Evolutionary conservation across 2,797 vertebrate genomes (phyloP), one percentile per base, ranked within the genome.

Genomic region (Epinephelus coioides): DNA sequence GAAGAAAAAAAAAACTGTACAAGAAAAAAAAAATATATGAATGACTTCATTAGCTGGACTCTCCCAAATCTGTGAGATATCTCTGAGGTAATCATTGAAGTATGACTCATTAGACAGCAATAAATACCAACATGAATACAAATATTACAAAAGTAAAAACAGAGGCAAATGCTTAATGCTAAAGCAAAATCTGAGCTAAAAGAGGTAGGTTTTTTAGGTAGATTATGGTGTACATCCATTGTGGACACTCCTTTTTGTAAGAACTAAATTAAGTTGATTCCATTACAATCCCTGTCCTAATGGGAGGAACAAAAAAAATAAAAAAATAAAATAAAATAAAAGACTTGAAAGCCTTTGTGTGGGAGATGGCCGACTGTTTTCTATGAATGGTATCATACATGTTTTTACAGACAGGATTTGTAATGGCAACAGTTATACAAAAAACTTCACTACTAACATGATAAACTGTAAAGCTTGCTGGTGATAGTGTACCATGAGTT

Each of bases 51-150:
- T 95, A 94, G 90, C 93, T 95, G 92, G 92, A 95, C 91, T 92
- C 94, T 94, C 92, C 93, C 93, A 94, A 91, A 92, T 93, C 83
- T 94, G 91, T 91, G 93, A 94, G 93, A 94, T 91, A 94, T 95
- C 93, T 93, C 89, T 94, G 94, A 95, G 94, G 94, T 95, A 94
- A 94, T 94, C 91, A 94, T 92, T 93, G 89, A 94, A 93, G 88
- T 95, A 93, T 95, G 94, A 95, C 92, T 94, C 92, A 95, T 95
- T 95, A 95, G 92, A 94, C 93, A 93, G 92, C 93, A 96, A 96
- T 96, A 96, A 96, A 96, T 96, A 96, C 91, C 94, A 94, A 95
- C 93, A 95, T 91, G 94, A 94, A 95, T 95, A 95, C 94, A 95
- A 94, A 95, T 93, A 94, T 95, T 94, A 94, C 91, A 94, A 95